These are phyloP conservation scores for Scomber japonicus DNA, from an alignment of 2,113 vertebrate genomes.

Conservation along the genomic window DNA sequence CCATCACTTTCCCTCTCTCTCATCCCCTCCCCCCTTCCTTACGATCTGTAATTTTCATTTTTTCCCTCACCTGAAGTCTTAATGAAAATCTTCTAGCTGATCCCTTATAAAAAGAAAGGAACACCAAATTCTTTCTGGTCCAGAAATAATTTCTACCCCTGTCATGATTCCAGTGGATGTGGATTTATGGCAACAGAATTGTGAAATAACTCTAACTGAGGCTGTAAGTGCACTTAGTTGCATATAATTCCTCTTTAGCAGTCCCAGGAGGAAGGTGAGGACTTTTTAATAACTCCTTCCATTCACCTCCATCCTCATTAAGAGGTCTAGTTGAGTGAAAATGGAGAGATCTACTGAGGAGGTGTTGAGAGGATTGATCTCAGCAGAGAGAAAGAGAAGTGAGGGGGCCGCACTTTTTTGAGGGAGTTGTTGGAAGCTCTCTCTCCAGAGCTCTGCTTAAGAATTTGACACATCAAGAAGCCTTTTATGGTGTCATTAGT, in stretches of 20 bases:
- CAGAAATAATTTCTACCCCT: slow-evolving; percentile 59
- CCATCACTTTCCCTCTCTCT: slow-evolving; percentile 45
- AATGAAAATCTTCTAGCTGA: slow-evolving; percentile 58
- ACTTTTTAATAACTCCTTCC: slow-evolving; percentile 83
- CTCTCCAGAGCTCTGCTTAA: slow-evolving; percentile 52
- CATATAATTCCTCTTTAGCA: slow-evolving; percentile 79
- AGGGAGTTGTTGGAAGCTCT: slow-evolving; percentile 62
- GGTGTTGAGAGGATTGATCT: slow-evolving; percentile 74
- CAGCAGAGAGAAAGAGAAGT: slow-evolving; percentile 46
- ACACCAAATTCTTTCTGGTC: slow-evolving; percentile 43
- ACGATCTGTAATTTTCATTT: slow-evolving; percentile 54
- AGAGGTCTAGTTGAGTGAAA: slow-evolving; percentile 70
- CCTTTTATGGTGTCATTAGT: slow-evolving; percentile 79
- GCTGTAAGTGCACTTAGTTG: slow-evolving; percentile 79
- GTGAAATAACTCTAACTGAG: slow-evolving; percentile 72
- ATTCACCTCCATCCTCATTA: slow-evolving; percentile 81
- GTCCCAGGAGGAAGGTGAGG: slow-evolving; percentile 75
- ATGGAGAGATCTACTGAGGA: slow-evolving; percentile 53
- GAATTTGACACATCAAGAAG: slow-evolving; percentile 72
- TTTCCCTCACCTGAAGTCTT: slow-evolving; percentile 37
- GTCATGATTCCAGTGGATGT: slow-evolving; percentile 50
- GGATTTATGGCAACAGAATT: slow-evolving; percentile 75
- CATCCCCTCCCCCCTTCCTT: slow-evolving; percentile 30
- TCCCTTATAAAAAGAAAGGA: slow-evolving; percentile 38
- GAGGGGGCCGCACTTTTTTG: slow-evolving; percentile 59